A percentile compares a stretch with the other conserved stretches of the same genome.
Conservation (phyloP, 2,113 vertebrate species). For the Ctenodactylus gundi region DNA sequence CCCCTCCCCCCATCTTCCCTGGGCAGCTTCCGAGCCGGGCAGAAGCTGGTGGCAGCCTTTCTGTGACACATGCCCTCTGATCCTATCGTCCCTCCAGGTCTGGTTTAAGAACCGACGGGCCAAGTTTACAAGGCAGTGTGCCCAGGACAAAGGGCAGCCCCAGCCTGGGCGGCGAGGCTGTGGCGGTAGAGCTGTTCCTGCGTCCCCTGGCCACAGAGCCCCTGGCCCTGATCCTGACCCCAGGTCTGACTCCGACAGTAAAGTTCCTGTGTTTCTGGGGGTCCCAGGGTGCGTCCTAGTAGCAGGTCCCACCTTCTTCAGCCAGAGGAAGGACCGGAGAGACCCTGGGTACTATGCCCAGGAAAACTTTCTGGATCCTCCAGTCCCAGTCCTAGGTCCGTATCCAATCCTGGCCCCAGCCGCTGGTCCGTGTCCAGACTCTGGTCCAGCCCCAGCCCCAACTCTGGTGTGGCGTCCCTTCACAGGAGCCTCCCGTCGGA, state of each 20-base stretch:
- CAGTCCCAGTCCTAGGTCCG: not conserved
- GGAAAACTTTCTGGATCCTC: accelerated
- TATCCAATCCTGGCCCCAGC: not conserved
- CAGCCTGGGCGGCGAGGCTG: accelerated
- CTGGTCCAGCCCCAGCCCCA: no score
- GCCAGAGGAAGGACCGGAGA: accelerated
- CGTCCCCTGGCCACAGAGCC: accelerated
- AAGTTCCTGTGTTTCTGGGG: not conserved
- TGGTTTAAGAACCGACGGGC: constrained; percentile 60
- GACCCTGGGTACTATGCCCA: accelerated
- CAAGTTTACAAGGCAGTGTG: not conserved
- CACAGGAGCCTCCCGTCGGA: no score
- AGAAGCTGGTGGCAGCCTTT: accelerated
- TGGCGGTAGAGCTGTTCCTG: accelerated
- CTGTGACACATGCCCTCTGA: no score
- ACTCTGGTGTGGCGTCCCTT: no score
- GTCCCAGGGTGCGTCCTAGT: accelerated
- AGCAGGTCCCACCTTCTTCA: accelerated
- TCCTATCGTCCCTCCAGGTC: not conserved
- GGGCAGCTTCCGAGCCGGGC: accelerated
- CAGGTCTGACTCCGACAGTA: no score
- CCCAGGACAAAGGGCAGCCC: accelerated
- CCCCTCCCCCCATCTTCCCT: not conserved
- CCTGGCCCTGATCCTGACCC: accelerated
- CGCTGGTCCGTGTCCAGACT: no score